Base-by-base conservation (phyloP, 2,888 invertebrate genomes). In the Meteorus colon region DNA sequence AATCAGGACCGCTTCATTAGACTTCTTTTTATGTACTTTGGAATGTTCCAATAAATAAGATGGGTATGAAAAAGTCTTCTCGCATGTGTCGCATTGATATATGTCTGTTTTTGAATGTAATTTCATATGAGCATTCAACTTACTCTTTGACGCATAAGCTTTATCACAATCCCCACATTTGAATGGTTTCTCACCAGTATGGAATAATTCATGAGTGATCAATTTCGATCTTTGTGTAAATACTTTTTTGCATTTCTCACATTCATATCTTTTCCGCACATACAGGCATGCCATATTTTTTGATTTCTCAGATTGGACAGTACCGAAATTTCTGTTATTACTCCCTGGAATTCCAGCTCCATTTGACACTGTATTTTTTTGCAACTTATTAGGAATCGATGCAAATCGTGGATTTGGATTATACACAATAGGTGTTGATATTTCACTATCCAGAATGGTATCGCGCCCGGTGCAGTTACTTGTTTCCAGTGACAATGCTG, bases 21-120 rank as follows among this genome's bases (percentile, higher is more conserved):
- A 72, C 16, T 14, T 80, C 78, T 19, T 80, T 76, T 84, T 81
- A 73, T 90, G 90, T 4, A 85, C 84, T 71, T 88, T 89, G 68
- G 83, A 69, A 60, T 90, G 90, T 27, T 90, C 89, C 60, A 83
- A 85, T 19, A 90, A 79, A 66, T 90, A 89, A 0, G 90, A 90
- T 0, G 89, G 90, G 81, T 89, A 90, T 0, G 89, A 80, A 78
- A 90, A 90, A 55, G 85, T 84, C 77, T 90, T 90, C 19, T 89
- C 85, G 78, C 90, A 90, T 10, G 89, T 79, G 45, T 84, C 83
- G 71, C 90, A 90, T 4, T 84, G 86, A 77, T 90, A 87, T 41
- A 89, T 81, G 67, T 89, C 86, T 2, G 83, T 86, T 75, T 82
- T 82, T 0, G 89, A 88, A 72, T 89, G 89, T 5, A 89, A 69